phyloP scores from a whole-genome alignment of 2,797 vertebrate genomes.

The Pteropus rufus region DNA sequence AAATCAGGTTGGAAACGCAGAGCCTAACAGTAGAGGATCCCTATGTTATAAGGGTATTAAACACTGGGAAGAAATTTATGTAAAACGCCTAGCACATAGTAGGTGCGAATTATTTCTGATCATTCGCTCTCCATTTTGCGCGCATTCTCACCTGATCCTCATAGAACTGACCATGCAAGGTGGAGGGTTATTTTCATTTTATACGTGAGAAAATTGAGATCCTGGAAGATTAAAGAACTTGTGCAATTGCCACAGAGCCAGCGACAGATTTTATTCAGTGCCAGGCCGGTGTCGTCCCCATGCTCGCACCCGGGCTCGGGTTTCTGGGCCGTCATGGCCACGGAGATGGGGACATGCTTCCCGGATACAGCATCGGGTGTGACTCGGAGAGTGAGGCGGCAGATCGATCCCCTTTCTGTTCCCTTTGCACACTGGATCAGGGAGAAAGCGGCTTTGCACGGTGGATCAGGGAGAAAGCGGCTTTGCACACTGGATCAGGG shows the following conservation, averaged over 20 bases:
- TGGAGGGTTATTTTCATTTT: not conserved
- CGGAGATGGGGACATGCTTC: not conserved
- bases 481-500: too few relatives aligned
- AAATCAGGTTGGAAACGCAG: not conserved
- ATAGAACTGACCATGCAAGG: not conserved
- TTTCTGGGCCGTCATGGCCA: not conserved
- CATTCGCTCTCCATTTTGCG: not conserved
- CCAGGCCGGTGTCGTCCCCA: not conserved
- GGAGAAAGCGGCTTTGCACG: not conserved
- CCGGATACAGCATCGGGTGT: rapidly evolving
- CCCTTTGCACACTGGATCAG: too few relatives aligned
- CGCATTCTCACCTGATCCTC: not conserved
- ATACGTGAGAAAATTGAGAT: not conserved
- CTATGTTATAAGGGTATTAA: not conserved
- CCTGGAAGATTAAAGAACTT: not conserved
- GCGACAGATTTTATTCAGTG: not conserved
- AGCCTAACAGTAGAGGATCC: not conserved
- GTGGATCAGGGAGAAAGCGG: too few relatives aligned
- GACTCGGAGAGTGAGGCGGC: too few relatives aligned
- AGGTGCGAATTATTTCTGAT: not conserved
- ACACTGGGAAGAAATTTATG: not conserved
- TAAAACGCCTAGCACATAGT: not conserved
- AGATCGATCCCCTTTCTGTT: too few relatives aligned
- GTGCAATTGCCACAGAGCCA: not conserved
- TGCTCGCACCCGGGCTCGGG: not conserved